These are phyloP conservation scores for Parauchenoglanis punctatus DNA, from an alignment of 2,797 vertebrate species.

Conservation along the genomic window DNA sequence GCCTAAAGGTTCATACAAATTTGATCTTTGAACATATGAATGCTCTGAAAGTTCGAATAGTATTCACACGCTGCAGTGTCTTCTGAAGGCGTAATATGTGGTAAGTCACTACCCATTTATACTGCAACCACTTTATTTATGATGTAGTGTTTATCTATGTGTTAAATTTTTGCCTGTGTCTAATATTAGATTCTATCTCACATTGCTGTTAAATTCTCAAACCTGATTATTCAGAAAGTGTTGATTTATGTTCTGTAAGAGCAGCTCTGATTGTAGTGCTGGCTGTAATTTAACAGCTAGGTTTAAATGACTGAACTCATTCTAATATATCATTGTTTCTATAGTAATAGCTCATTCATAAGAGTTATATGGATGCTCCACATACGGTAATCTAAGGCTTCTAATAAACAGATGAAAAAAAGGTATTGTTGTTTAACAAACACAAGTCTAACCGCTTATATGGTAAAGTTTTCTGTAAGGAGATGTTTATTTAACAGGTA, in stretches of 20 bases:
- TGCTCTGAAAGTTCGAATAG: background rate
- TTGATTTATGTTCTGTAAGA: background rate
- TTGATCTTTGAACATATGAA: no score
- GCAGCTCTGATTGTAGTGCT: background rate
- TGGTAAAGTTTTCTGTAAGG: background rate
- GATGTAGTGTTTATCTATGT: background rate
- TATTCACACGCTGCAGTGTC: background rate
- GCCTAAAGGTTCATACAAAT: no score
- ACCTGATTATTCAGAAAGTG: background rate
- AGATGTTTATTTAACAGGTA: background rate
- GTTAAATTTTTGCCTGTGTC: background rate
- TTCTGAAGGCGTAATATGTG: no score
- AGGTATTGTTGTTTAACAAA: background rate
- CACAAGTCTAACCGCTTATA: background rate
- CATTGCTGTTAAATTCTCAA: background rate
- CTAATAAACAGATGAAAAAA: background rate
- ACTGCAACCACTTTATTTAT: background rate
- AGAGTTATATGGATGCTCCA: background rate
- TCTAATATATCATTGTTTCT: background rate
- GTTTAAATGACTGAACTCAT: background rate
- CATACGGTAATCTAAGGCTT: background rate
- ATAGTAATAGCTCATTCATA: background rate
- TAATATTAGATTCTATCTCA: background rate
- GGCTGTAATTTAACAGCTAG: background rate
- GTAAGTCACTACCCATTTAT: background rate